Percentiles rank a stretch among this genome's conserved stretches.
Conservation (phyloP, 2,113 vertebrate genomes). For the Lepus americanus region DNA sequence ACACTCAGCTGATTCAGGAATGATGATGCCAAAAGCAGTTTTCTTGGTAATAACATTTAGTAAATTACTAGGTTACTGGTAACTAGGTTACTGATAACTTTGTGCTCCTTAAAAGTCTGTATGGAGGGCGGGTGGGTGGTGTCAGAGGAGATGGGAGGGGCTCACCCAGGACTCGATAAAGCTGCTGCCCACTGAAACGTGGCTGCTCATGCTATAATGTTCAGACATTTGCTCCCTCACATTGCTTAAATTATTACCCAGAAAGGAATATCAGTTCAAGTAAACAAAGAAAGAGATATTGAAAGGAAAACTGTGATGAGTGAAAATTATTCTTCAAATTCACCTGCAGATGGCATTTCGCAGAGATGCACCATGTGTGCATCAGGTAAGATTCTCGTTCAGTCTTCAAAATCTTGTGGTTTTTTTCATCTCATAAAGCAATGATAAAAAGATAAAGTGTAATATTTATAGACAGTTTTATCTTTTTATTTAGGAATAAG, state of each 20-base stretch:
- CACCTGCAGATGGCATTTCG: not conserved
- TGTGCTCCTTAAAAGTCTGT: not conserved
- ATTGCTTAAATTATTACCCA: not conserved
- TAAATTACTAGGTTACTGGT: not conserved
- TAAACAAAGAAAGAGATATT: not conserved
- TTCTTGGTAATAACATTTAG: not conserved
- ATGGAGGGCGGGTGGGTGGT: not conserved
- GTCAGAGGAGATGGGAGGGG: not conserved
- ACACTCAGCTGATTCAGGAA: not conserved
- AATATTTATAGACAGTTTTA: not conserved
- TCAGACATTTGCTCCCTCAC: not conserved
- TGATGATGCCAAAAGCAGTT: not conserved
- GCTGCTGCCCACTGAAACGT: not conserved
- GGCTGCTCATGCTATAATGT: not conserved
- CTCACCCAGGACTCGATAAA: too few relatives aligned
- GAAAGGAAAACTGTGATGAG: not conserved
- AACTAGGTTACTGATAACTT: not conserved
- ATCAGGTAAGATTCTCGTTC: not conserved
- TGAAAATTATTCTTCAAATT: not conserved
- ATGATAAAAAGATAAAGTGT: not conserved
- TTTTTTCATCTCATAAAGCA: not conserved
- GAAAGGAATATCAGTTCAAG: not conserved
- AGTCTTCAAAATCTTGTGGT: not conserved
- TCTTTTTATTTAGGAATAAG: conserved; percentile 3
- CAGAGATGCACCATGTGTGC: not conserved